Evolutionary conservation across 2,113 vertebrate genomes (phyloP), one percentile per base, ranked within the genome.

Genomic region (Heterotis niloticus): DNA sequence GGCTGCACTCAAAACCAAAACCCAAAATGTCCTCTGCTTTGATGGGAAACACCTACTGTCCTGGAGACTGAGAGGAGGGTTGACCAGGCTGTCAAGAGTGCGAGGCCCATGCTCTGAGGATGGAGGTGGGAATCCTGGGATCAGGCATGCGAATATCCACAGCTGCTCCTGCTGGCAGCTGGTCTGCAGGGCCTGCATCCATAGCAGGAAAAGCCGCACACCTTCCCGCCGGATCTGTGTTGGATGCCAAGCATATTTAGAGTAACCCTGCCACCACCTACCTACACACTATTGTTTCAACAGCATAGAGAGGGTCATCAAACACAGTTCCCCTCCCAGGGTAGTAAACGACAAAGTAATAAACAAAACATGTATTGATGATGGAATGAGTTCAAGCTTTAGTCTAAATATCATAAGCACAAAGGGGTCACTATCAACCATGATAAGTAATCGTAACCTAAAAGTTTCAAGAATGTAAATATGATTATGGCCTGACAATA

Each of bases 111-210:
- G 91, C 29, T 97, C 94, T 76, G 92, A 96, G 16, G 94, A 93
- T 10, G 95, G 97, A 71, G 96, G 89, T 10, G 96, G 96, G 90
- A 99, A 99, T 81, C 98, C 97, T 66, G 98, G 98, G 88, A 99
- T 98, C 89, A 99, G 91, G 85, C 97, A 98, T 54, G 97, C 97
- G 82, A 98, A 99, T 90, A 99, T 98, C 89, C 96, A 97, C 78
- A 99, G 92, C 82, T 99, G 96, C 88, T 99, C 98, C 67, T 86
- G 93, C 87, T 95, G 94, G 17, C 97, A 97, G 76, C 98, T 96
- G 86, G 90, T 94, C 79, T 99, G 98, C 84, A 99, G 91, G 14
- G 96, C 96, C 94, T 99, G 97, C 90, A 99, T 92, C 98, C 98
- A 99, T 80, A 99, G 83, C 85, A 99, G 90, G 89, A 99, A 98